Conservation (phyloP, 2,797 vertebrate species). For the Pangasius larnaudii region DNA sequence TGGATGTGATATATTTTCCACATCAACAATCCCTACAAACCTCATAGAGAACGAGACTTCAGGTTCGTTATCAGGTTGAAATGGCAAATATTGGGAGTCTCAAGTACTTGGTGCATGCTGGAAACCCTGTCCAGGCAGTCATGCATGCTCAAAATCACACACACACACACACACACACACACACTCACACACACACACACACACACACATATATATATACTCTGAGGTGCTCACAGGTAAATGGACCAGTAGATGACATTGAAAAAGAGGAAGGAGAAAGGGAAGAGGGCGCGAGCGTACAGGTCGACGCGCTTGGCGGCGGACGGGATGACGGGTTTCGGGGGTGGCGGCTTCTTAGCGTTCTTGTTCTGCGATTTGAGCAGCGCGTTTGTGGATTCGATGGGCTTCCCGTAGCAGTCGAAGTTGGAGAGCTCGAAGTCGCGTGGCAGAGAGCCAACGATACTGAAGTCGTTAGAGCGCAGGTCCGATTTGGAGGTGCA, state of each 20-base stretch:
- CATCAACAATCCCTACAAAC: not conserved
- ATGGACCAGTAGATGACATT: conserved; percentile 97
- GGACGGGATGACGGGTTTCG: conserved; percentile 93
- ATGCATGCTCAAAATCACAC: conserved; percentile 9
- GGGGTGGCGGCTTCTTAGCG: conserved; percentile 90
- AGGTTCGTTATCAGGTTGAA: not conserved
- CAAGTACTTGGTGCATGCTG: conserved; percentile 20
- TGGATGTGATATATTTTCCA: not conserved
- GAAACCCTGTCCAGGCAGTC: conserved; percentile 20
- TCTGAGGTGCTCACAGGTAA: conserved; percentile 84
- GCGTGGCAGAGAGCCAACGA: conserved; percentile 94
- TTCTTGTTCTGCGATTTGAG: conserved; percentile 90
- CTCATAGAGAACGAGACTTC: not conserved
- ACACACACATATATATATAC: not conserved
- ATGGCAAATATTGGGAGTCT: not conserved
- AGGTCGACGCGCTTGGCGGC: conserved; percentile 94
- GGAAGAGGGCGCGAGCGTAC: conserved; percentile 93
- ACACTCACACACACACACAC: conserved; percentile 22
- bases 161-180: conserved; percentile 1
- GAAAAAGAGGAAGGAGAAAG: conserved; percentile 95
- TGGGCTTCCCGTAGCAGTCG: conserved; percentile 97
- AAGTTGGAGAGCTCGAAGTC: conserved; percentile 99
- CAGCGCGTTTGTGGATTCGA: conserved; percentile 87
- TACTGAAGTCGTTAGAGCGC: conserved; percentile 97
- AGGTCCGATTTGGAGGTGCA: conserved; percentile 97